Evolutionary conservation across 2,888 invertebrate species (phyloP), one percentile per base, ranked within the genome.

Genomic region (Phyllotreta cruciferae): DNA sequence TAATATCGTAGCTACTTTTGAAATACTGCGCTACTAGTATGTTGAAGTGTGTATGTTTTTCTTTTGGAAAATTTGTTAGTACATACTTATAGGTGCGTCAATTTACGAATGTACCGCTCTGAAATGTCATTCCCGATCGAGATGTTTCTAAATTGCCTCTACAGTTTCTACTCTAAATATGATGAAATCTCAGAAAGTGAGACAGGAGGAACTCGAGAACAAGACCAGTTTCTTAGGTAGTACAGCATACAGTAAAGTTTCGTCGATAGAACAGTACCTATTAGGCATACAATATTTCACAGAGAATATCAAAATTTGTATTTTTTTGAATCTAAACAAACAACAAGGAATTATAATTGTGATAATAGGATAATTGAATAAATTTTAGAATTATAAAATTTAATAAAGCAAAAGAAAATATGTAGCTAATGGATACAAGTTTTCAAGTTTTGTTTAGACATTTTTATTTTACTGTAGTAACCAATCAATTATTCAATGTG

Each of bases 171-270:
- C 70, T 73, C 73, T 74, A 74, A n/a, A 67, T 44, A 71, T 62
- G 70, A 72, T 70, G 68, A 68, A 72, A 69, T 73, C 66, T 70
- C 68, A 67, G 70, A 72, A 74, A 72, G 38, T 70, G 70, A 70
- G 69, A 66, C 49, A 56, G 56, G 56, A 60, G 53, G 54, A 61
- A 61, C 49, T 61, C 56, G 66, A 64, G 70, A 70, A 70, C 73
- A 74, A 77, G 77, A 77, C 77, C 77, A 78, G 76, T 74, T 70
- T 65, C 70, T 73, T 74, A 77, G 74, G 77, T 77, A 78, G 76
- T 76, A 77, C 73, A 77, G 78, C 77, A 78, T 73, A 24, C 24
- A 76, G 75, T 75, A 66, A 60, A 60, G 44, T 64, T 39, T 37
- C 24, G 58, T 38, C 49, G 35, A 47, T 55, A 39, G 53, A 39